Conservation (phyloP, 2,888 invertebrate species). For the Trichopria drosophilae region DNA sequence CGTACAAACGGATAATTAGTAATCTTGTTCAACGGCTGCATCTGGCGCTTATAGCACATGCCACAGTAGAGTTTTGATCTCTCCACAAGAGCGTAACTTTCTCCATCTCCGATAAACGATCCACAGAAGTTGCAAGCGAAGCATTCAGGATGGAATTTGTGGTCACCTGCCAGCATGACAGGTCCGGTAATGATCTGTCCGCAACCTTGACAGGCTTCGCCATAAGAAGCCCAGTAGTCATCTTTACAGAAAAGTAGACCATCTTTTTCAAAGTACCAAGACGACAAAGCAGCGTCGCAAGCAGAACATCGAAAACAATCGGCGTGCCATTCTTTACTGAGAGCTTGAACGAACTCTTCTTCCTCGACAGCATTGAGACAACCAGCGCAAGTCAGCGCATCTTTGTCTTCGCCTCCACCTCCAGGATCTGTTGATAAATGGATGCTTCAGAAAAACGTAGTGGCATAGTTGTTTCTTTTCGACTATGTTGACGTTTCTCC, state of each 20-base stretch:
- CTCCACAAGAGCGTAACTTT: conserved; percentile 90
- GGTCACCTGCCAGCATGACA: conserved; percentile 92
- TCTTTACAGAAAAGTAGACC: conserved; percentile 85
- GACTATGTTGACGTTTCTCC: conserved; percentile 2
- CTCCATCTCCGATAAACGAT: conserved; percentile 86
- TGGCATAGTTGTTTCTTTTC: background rate
- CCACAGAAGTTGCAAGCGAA: conserved; percentile 84
- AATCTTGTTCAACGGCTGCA: conserved; percentile 66
- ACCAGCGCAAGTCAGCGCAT: conserved; percentile 66
- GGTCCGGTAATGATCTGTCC: conserved; percentile 84
- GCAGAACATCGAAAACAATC: conserved; percentile 89
- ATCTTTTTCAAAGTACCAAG: conserved; percentile 93
- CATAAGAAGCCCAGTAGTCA: conserved; percentile 86
- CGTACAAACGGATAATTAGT: conserved; percentile 61
- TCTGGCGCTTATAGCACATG: conserved; percentile 73
- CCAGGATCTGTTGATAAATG: conserved; percentile 46
- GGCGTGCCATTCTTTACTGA: conserved; percentile 85
- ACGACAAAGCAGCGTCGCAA: conserved; percentile 80
- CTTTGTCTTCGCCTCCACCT: conserved; percentile 43
- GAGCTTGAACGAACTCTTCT: conserved; percentile 78
- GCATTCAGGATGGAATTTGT: conserved; percentile 95
- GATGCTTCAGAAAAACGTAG: background rate
- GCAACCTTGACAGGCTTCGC: conserved; percentile 88
- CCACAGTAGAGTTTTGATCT: conserved; percentile 86
- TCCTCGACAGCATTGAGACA: conserved; percentile 75